These are phyloP conservation scores for Drosophila algonquin DNA, from an alignment of 2,888 invertebrate species.

Conservation along the genomic window DNA sequence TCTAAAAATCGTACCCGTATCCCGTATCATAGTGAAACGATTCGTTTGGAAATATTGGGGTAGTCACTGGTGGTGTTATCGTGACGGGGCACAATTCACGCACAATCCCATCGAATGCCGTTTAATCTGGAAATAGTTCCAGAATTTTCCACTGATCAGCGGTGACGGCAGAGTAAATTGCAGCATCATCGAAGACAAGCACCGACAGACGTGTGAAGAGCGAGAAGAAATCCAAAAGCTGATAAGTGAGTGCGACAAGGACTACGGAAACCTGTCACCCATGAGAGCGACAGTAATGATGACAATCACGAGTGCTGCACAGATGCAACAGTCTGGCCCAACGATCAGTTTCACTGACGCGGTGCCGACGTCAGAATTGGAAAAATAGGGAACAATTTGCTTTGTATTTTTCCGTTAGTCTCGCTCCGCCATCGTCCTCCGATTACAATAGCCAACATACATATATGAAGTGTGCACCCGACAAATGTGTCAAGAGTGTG, in stretches of 20 bases:
- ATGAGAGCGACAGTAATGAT: constrained; percentile 35
- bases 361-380: constrained; percentile 27
- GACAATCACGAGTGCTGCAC: constrained; percentile 14
- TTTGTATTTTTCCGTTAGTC: background rate
- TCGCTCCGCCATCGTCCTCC: background rate
- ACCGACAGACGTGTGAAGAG: background rate
- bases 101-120: constrained; percentile 6
- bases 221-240: constrained; percentile 17
- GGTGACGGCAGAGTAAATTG: constrained; percentile 40
- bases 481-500: constrained; percentile 18
- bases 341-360: constrained; percentile 34
- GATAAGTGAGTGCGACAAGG: constrained; percentile 39
- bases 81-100: constrained; percentile 25
- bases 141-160: constrained; percentile 56
- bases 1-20: too few relatives aligned
- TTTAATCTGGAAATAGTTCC: constrained; percentile 12
- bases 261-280: constrained; percentile 5
- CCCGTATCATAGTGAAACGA: background rate
- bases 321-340: constrained; percentile 11
- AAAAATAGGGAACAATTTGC: constrained; percentile 11
- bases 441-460: background rate
- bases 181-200: constrained; percentile 31
- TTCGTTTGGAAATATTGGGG: constrained; percentile 14
- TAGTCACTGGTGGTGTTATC: constrained; percentile 19
- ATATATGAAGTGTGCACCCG: constrained; percentile 22